Evolutionary conservation across 2,113 vertebrate genomes (phyloP), one percentile per base, ranked within the genome.

Genomic region (Odontesthes bonariensis): DNA sequence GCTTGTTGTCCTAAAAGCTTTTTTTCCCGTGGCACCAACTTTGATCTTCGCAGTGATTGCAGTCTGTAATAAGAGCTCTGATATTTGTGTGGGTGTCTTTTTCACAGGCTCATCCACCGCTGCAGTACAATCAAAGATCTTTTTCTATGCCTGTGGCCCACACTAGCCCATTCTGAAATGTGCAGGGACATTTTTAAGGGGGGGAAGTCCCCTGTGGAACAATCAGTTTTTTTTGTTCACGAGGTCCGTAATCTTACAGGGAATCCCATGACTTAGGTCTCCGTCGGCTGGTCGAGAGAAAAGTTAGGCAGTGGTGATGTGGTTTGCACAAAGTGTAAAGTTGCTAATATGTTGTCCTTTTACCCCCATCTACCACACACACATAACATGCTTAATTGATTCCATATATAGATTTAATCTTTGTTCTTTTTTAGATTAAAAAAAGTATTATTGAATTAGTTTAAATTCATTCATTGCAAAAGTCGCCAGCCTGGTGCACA

Each of bases 221-320:
- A 94, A 92, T 88, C 59, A 49, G 35, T 53, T 69, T 51, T 91
- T n/a, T 89, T 86, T 94, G 92, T 94, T 86, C 72, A 42, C 31
- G 64, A 66, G 38, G 53, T 44, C 7, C 20, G 65, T 92, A 93
- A 92, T 92, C 91, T 87, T 79, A 77, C 77, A 84, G 87, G 69
- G 84, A 86, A 87, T 85, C 94, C 76, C 89, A 91, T 94, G 94
- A 94, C 85, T 94, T 86, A 47, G 91, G 92, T 94, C 92, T 91
- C 66, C 62, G 83, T 75, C n/a, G 59, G 63, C 72, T 72, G 51
- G 42, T 78, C 75, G 83, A 73, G 54, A 82, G 47, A 58, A 47
- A 40, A 1, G 16, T 65, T 78, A 51, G 76, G 58, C 44, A 47
- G 32, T 62, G 6, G 55, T 47, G 22, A 79, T 16, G 49, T 63